Evolutionary conservation across 2,797 vertebrate genomes (phyloP).

Genomic region (Orientallactaga sibirica): DNA sequence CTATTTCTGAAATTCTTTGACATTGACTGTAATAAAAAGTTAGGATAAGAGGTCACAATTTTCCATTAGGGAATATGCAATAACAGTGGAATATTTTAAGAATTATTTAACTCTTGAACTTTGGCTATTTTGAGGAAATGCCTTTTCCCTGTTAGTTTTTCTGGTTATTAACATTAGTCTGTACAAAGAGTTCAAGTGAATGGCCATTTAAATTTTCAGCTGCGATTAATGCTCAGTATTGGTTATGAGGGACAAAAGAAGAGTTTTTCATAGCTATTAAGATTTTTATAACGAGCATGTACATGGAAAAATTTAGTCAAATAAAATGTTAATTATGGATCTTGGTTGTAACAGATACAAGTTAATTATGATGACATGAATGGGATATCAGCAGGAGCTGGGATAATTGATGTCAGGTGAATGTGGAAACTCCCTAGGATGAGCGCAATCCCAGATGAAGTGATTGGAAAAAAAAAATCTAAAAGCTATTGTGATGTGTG

Average conservation of each 20-base stretch:
- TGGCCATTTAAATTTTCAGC: conserved; percentile 53
- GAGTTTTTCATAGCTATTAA: conserved; percentile 52
- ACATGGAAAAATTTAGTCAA: conserved; percentile 61
- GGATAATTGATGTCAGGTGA: conserved; percentile 87
- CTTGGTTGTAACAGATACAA: conserved; percentile 68
- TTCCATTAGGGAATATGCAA: neutral
- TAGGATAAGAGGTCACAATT: conserved; percentile 8
- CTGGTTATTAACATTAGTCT: neutral
- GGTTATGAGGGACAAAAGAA: neutral
- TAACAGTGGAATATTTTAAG: neutral
- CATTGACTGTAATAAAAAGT: conserved; percentile 14
- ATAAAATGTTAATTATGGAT: conserved; percentile 82
- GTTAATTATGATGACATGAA: conserved; percentile 87
- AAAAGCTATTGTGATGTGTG: conserved; percentile 63
- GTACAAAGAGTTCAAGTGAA: conserved; percentile 32
- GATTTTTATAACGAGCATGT: conserved; percentile 62
- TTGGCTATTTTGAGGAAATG: neutral
- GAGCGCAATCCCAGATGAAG: conserved; percentile 66
- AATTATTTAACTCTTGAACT: conserved; percentile 31
- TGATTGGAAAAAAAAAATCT: conserved; percentile 71
- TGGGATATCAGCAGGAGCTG: conserved; percentile 82
- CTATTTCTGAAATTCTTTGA: conserved; percentile 22
- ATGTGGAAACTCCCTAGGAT: conserved; percentile 83
- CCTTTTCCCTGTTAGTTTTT: conserved; percentile 33
- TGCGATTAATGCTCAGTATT: conserved; percentile 56